These are phyloP conservation scores for Tiphia femorata DNA, from an alignment of 2,888 invertebrate species.

Conservation along the genomic window DNA sequence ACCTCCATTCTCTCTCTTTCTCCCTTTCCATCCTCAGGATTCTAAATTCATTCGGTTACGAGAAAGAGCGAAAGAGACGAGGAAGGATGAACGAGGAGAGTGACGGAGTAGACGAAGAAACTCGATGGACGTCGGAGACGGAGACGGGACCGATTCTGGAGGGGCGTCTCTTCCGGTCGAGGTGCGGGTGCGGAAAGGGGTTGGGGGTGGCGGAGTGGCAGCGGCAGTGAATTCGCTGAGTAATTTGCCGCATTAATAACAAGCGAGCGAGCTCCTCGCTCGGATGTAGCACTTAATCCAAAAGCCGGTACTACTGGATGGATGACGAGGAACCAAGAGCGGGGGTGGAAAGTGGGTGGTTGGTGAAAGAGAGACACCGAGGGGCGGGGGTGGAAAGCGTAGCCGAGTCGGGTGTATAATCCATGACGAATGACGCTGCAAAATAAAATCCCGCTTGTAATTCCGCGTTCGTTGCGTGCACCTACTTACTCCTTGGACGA, in stretches of 20 bases:
- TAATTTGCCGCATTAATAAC: conserved; percentile 61
- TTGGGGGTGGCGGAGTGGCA: conserved; percentile 8
- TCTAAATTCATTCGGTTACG: conserved; percentile 30
- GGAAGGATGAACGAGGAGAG: not conserved
- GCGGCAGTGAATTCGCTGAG: conserved; percentile 51
- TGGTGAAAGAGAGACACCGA: not conserved
- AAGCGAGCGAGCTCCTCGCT: conserved; percentile 35
- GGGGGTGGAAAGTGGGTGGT: conserved; percentile 1
- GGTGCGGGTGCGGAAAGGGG: conserved; percentile 6
- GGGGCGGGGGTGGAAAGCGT: conserved; percentile 8
- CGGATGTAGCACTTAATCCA: conserved; percentile 42
- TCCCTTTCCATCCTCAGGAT: conserved; percentile 11
- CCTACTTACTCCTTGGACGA: conserved; percentile 56
- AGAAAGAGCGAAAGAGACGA: not conserved
- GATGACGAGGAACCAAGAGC: conserved; percentile 14
- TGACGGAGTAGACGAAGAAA: not conserved
- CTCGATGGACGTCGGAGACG: not conserved
- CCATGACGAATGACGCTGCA: conserved; percentile 56
- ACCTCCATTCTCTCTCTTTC: conserved; percentile 8
- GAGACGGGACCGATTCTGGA: not conserved
- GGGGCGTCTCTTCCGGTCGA: not conserved
- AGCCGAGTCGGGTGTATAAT: conserved; percentile 41
- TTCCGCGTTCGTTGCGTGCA: conserved; percentile 27
- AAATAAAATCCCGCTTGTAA: conserved; percentile 46
- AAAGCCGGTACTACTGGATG: conserved; percentile 26